A percentile compares a stretch with the other conserved stretches of the same genome.
Conservation (phyloP, 2,113 vertebrate genomes). For the Tursiops truncatus region DNA sequence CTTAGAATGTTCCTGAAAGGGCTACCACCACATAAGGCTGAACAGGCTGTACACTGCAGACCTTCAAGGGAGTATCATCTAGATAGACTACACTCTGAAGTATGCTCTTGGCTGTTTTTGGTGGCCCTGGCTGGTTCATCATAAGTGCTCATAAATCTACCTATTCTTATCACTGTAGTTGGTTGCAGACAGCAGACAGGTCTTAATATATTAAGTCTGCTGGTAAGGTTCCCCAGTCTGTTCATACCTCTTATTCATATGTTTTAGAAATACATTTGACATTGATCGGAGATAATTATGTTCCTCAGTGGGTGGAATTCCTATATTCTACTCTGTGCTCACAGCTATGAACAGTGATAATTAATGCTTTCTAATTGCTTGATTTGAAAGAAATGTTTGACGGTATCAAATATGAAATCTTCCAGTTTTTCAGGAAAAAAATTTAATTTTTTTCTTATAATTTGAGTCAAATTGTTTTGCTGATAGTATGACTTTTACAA, state of each 20-base stretch:
- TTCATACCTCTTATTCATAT: constrained; percentile 5
- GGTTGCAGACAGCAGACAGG: constrained; percentile 45
- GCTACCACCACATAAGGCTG: neutral
- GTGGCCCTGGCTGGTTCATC: neutral
- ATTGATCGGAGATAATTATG: constrained; percentile 71
- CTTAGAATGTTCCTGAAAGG: neutral
- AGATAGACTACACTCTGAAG: neutral
- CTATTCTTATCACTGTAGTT: neutral
- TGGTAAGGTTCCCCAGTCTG: constrained; percentile 32
- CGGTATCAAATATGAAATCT: constrained; percentile 53
- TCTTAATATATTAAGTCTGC: constrained; percentile 37
- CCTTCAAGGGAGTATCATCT: neutral
- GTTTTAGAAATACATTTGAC: constrained; percentile 65
- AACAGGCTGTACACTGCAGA: neutral
- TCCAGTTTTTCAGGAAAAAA: constrained; percentile 64
- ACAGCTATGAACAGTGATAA: constrained; percentile 72
- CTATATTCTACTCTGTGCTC: constrained; percentile 48
- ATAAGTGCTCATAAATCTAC: neutral
- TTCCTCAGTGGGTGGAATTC: constrained; percentile 53
- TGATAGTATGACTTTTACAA: neutral
- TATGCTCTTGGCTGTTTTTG: neutral
- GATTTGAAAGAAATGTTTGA: constrained; percentile 73
- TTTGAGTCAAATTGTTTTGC: neutral
- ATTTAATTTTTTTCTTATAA: constrained; percentile 54
- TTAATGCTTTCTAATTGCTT: constrained; percentile 75